A percentile compares a stretch with the other conserved stretches of the same genome.
These are phyloP conservation scores for Paralichthys olivaceus DNA, from an alignment of 2,113 vertebrate species.

Conservation along the genomic window DNA sequence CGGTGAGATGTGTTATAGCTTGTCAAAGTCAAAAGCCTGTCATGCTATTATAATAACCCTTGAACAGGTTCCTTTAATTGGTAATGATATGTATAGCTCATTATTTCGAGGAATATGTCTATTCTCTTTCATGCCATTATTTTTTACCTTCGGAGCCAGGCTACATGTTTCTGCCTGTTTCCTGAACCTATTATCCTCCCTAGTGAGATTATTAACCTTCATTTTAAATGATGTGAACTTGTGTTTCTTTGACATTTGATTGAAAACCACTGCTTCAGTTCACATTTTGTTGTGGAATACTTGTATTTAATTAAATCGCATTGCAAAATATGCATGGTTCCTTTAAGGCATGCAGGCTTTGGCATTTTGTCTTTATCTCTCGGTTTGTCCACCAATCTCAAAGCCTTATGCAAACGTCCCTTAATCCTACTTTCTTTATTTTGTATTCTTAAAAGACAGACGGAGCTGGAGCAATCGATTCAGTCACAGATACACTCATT, in stretches of 20 bases:
- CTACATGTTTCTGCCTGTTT: too few species aligned
- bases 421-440: neutral
- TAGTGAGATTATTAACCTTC: neutral
- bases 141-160: neutral
- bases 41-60: neutral
- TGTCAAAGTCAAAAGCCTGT: slow-evolving; percentile 36
- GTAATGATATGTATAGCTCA: neutral
- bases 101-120: neutral
- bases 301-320: neutral
- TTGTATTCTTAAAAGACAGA: neutral
- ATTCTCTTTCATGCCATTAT: too few species aligned
- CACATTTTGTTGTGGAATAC: neutral
- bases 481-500: neutral
- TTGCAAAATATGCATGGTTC: slow-evolving; percentile 11
- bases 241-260: neutral
- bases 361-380: neutral
- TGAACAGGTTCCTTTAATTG: neutral
- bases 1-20: slow-evolving; percentile 30
- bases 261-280: neutral
- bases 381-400: neutral
- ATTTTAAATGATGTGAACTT: neutral
- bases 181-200: neutral
- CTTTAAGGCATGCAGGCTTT: slow-evolving; percentile 7
- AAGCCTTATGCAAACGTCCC: neutral
- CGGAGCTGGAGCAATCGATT: too few species aligned